These are phyloP conservation scores for Elanoides forficatus DNA, from an alignment of 2,113 vertebrate species.

Conservation along the genomic window DNA sequence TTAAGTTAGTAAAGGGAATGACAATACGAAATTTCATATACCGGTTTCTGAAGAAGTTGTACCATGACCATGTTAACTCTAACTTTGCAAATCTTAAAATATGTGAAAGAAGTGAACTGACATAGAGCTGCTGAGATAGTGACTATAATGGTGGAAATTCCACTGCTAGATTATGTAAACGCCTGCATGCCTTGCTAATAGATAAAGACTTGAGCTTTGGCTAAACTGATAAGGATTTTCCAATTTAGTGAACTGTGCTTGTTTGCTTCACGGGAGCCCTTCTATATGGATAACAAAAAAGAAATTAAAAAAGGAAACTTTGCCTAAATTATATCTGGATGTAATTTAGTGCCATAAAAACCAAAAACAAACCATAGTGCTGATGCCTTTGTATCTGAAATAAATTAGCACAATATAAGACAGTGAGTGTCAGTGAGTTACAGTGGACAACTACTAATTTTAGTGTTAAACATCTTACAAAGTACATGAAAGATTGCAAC, in stretches of 20 bases:
- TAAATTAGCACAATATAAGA: neutral
- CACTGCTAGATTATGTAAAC: neutral
- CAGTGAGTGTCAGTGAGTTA: neutral
- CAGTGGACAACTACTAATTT: neutral
- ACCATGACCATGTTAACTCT: neutral
- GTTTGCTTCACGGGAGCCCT: slow-evolving; percentile 14
- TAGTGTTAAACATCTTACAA: neutral
- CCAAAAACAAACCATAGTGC: neutral
- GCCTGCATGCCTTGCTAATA: neutral
- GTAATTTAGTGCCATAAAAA: neutral
- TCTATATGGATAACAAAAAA: slow-evolving; percentile 32
- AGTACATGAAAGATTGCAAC: neutral
- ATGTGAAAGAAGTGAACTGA: neutral
- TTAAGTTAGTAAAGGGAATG: neutral
- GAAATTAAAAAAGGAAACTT: slow-evolving; percentile 14
- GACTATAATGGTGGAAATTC: neutral
- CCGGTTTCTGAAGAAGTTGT: neutral
- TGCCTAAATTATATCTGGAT: slow-evolving; percentile 28
- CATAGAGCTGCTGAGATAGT: neutral
- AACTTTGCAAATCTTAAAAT: neutral
- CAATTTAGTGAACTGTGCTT: slow-evolving; percentile 31
- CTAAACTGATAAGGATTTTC: slow-evolving; percentile 62
- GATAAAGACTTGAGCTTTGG: slow-evolving; percentile 35
- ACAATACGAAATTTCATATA: neutral
- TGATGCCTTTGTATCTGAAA: neutral